Conservation (phyloP, 2,797 vertebrate genomes). For the Gobionotothen gibberifrons region DNA sequence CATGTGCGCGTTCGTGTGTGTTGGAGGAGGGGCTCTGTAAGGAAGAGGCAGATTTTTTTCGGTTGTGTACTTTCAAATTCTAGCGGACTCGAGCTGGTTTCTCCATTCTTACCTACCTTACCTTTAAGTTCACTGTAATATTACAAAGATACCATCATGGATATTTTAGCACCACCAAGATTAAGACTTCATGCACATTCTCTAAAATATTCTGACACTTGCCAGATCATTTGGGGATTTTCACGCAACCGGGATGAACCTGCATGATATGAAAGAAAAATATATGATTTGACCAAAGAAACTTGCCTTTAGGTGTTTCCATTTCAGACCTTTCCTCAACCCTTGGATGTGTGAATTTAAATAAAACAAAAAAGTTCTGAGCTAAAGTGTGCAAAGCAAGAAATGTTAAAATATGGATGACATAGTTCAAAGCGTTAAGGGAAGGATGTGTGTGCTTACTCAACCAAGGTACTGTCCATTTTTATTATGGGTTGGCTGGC, state of each 20-base stretch:
- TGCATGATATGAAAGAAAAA: background rate
- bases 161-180: background rate
- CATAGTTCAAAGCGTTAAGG: slow-evolving; percentile 18
- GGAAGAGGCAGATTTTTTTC: no score
- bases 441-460: slow-evolving; percentile 19
- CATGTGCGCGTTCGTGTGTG: no score
- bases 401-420: slow-evolving; percentile 13
- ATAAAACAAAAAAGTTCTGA: slow-evolving; percentile 24
- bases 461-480: slow-evolving; percentile 22
- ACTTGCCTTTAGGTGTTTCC: slow-evolving; percentile 9
- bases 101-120: no score
- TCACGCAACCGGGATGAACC: background rate
- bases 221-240: slow-evolving; percentile 19
- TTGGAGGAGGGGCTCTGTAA: no score
- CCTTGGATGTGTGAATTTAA: slow-evolving; percentile 9
- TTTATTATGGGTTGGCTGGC: background rate
- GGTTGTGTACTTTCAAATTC: no score
- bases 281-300: background rate
- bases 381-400: slow-evolving; percentile 13
- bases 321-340: slow-evolving; percentile 22
- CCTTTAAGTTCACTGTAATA: background rate
- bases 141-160: background rate
- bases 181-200: slow-evolving; percentile 4
- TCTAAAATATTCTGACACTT: background rate
- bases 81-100: no score